Evolutionary conservation across 2,797 vertebrate genomes (phyloP), one percentile per base, ranked within the genome.

Genomic region (Momotus momota): DNA sequence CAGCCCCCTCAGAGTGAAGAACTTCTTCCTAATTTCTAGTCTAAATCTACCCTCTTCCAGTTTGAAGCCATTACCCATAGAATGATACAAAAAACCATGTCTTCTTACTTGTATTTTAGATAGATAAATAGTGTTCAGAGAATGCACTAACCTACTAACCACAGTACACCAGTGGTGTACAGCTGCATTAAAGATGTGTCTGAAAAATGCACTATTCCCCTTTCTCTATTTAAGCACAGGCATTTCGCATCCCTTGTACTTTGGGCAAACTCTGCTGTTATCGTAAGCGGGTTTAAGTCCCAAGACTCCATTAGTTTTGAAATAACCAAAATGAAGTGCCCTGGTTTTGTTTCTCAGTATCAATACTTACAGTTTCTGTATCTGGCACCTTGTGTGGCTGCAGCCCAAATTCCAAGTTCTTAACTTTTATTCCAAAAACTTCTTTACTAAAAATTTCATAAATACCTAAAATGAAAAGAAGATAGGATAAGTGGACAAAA

Each of bases 391-490:
- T 99, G 97, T 99, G 99, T 5, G 99, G 99, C 96, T 99, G 99
- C 95, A 99, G 96, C 91, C 99, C 99, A 97, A 99, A 99, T n/a
- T 99, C 98, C 78, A 99, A 98, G 11, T 98, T 99, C 97, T 99
- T 99, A 88, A 99, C 98, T 96, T 99, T 99, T 96, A 99, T 98
- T 86, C 99, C 99, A 98, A 99, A 99, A 96, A 99, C 96, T 96
- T 99, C 99, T 98, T 98, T 99, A 98, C 99, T 99, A 98, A 99
- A 99, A 98, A 99, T 99, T 98, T 99, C 99, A 98, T 99, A 99
- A 97, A 99, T 99, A 97, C 99, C 99, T 99, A 87, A 64, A 98
- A 95, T 54, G 12, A 97, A 97, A 93, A 64, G 57, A 69, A 90
- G 70, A 87, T 7, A 90, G 57, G 25, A 26, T 94, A 97, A 73